Conservation (phyloP, 2,888 invertebrate species). For the Nasonovia ribisnigri region DNA sequence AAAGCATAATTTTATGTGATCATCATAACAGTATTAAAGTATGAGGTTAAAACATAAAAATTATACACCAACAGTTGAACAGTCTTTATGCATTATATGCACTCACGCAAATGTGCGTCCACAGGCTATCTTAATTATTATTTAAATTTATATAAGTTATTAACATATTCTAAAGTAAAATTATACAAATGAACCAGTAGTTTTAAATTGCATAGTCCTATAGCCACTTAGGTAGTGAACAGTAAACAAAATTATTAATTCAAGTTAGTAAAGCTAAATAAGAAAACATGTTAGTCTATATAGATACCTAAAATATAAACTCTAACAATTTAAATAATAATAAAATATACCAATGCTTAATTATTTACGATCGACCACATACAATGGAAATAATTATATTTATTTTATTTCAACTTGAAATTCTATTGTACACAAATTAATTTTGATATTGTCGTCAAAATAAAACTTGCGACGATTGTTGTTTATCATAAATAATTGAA, state of each 20-base stretch:
- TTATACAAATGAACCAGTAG: not conserved
- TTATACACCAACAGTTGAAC: not conserved
- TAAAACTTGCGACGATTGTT: not conserved
- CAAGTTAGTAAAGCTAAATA: too few relatives aligned
- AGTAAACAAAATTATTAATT: not conserved
- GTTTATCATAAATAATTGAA: not conserved
- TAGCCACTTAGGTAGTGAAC: not conserved
- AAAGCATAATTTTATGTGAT: not conserved
- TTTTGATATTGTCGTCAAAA: not conserved
- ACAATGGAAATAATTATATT: not conserved
- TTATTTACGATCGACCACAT: not conserved
- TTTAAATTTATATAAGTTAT: not conserved
- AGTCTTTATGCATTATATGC: not conserved
- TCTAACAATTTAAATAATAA: not conserved
- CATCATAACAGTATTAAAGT: not conserved
- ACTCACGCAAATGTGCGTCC: not conserved
- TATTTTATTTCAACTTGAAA: not conserved
- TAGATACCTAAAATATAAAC: not conserved
- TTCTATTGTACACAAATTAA: not conserved
- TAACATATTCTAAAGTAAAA: not conserved
- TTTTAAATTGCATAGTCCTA: not conserved
- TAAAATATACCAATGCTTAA: not conserved
- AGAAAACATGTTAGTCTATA: not conserved
- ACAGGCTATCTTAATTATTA: not conserved
- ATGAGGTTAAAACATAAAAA: not conserved